Evolutionary conservation across 2,113 vertebrate genomes (phyloP).

Genomic region (Mobula birostris): DNA sequence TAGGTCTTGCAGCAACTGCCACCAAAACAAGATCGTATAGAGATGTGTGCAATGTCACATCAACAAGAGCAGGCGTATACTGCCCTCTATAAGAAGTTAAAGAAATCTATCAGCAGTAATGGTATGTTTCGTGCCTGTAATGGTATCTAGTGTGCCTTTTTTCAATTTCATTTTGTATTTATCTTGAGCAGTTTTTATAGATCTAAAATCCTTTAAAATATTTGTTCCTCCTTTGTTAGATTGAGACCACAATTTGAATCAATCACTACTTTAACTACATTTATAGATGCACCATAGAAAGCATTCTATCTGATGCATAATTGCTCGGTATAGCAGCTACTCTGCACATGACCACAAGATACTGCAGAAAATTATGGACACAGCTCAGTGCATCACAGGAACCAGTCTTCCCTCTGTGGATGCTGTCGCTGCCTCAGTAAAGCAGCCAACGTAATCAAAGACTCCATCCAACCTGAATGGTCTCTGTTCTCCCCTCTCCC

Average conservation of each 20-base stretch:
- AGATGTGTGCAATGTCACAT: constrained; percentile 80
- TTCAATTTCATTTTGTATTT: background rate
- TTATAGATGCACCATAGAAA: too few relatives aligned
- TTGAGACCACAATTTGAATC: background rate
- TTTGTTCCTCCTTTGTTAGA: background rate
- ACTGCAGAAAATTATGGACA: too few relatives aligned
- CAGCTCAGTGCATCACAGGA: too few relatives aligned
- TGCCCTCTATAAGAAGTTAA: constrained; percentile 68
- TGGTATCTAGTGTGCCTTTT: background rate
- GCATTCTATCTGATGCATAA: too few relatives aligned
- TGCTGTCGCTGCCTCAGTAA: too few relatives aligned
- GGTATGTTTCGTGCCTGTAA: constrained; percentile 49
- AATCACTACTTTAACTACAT: background rate
- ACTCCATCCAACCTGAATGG: too few relatives aligned
- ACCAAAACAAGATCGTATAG: constrained; percentile 72
- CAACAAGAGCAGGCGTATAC: constrained; percentile 77
- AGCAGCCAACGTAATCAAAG: too few relatives aligned
- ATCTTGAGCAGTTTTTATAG: too few relatives aligned
- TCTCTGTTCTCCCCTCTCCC: too few relatives aligned
- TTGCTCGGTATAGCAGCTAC: too few relatives aligned
- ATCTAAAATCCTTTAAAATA: background rate
- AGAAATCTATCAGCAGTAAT: constrained; percentile 56
- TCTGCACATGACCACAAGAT: too few relatives aligned
- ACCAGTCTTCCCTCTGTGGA: too few relatives aligned
- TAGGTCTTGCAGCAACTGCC: constrained; percentile 91